Percentiles rank a stretch among this genome's conserved stretches.
phyloP scores from a whole-genome alignment of 2,888 invertebrate species.

The Epirrhoe alternata region DNA sequence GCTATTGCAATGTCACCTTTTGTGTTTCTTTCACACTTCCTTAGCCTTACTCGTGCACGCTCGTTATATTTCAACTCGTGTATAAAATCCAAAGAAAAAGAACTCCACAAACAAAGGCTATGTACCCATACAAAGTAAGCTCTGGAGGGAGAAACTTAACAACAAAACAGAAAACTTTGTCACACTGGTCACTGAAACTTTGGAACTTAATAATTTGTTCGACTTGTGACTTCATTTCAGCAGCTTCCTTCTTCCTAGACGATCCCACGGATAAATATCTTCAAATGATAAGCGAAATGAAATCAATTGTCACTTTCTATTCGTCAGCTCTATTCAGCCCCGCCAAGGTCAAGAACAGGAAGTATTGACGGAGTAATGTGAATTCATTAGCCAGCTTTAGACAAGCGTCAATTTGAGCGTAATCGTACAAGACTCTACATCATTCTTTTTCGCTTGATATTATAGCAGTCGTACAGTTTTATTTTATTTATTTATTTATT shows the following conservation, averaged over 20 bases:
- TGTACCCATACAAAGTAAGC: neutral
- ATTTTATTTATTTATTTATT: too few species aligned
- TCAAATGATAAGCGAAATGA: slow-evolving; percentile 19
- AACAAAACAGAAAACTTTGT: neutral
- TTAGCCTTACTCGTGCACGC: too few species aligned
- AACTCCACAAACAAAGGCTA: neutral
- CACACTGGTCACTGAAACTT: neutral
- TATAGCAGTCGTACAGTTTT: too few species aligned
- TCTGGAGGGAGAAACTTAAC: neutral
- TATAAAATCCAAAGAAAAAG: neutral
- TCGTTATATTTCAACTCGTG: neutral
- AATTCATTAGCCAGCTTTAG: slow-evolving; percentile 7
- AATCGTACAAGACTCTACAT: neutral
- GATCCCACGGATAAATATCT: slow-evolving; percentile 16
- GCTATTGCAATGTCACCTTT: neutral
- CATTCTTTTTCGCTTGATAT: too few species aligned
- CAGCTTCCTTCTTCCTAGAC: neutral
- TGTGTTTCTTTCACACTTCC: neutral
- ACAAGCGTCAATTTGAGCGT: neutral
- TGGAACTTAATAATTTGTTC: neutral
- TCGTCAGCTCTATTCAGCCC: slow-evolving; percentile 10
- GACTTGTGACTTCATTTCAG: neutral
- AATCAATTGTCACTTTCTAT: slow-evolving; percentile 23
- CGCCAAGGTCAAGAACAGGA: slow-evolving; percentile 28
- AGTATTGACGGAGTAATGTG: slow-evolving; percentile 17